Evolutionary conservation across 35 echinoderm and acorn worm species (phyloP).

Genomic region (Diadema setosum): DNA sequence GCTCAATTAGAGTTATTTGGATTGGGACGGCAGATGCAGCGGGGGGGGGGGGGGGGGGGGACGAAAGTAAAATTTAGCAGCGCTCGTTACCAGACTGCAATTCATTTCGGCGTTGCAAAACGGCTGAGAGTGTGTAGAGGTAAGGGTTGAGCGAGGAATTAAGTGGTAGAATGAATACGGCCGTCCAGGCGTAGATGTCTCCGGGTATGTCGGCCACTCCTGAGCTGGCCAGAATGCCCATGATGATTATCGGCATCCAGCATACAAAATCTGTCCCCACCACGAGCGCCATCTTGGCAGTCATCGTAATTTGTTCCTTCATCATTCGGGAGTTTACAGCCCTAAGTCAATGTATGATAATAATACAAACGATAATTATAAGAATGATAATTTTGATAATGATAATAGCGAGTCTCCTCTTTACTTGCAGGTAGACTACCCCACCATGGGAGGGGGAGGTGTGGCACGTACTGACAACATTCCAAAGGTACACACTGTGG

Average conservation of each 20-base stretch:
- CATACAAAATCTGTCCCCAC: conserved; percentile 27
- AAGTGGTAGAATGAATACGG: conserved; percentile 8
- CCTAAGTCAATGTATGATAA: too few species aligned
- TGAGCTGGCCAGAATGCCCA: conserved; percentile 6
- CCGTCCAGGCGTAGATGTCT: not conserved
- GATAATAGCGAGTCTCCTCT: too few species aligned
- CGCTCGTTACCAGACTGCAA: not conserved
- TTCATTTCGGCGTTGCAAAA: not conserved
- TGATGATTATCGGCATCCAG: conserved; percentile 54
- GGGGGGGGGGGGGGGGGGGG: not conserved
- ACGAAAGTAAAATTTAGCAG: not conserved
- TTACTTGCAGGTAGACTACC: too few species aligned
- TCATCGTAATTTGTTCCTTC: conserved; percentile 29
- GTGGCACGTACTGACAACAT: too few species aligned
- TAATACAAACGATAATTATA: too few species aligned
- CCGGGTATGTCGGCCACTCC: not conserved
- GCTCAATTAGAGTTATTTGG: too few species aligned
- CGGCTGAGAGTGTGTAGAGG: not conserved
- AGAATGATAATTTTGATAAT: too few species aligned
- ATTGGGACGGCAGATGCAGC: not conserved
- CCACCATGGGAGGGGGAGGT: too few species aligned
- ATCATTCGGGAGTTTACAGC: too few species aligned
- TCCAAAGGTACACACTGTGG: too few species aligned
- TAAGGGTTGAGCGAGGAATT: conserved; percentile 28
- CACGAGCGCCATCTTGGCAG: conserved; percentile 42